These are phyloP conservation scores for Anoplophora glabripennis DNA, from an alignment of 1,140 invertebrate genomes.

Conservation along the genomic window DNA sequence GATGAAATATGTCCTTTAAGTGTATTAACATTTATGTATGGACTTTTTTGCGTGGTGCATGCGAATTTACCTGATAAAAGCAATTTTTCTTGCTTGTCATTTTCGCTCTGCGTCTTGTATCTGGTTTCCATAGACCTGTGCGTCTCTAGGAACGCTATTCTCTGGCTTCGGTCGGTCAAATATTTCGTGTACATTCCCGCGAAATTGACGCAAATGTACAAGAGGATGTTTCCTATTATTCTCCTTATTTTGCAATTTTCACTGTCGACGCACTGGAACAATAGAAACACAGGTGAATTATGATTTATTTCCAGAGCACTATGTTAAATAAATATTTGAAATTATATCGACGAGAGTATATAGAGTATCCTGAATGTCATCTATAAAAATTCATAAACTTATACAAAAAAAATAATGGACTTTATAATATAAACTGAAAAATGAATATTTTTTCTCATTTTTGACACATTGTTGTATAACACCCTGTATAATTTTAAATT, in stretches of 20 bases:
- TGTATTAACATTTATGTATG: background rate
- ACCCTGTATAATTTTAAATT: too few relatives aligned
- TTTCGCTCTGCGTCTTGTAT: slow-evolving; percentile 88
- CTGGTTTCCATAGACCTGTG: slow-evolving; percentile 93
- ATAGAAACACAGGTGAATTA: too few relatives aligned
- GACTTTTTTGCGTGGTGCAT: background rate
- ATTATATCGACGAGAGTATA: too few relatives aligned
- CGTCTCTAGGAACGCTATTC: slow-evolving; percentile 94
- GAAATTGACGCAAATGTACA: slow-evolving; percentile 87
- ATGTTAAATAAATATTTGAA: too few relatives aligned
- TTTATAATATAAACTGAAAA: too few relatives aligned
- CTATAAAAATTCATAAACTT: too few relatives aligned
- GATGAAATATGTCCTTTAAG: too few relatives aligned
- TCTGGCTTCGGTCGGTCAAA: slow-evolving; percentile 89
- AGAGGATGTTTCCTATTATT: slow-evolving; percentile 72
- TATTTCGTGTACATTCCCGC: slow-evolving; percentile 97
- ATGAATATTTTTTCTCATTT: too few relatives aligned
- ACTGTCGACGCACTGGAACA: slow-evolving; percentile 23
- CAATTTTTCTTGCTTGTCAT: slow-evolving; percentile 91
- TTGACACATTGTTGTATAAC: too few relatives aligned
- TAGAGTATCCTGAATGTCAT: too few relatives aligned
- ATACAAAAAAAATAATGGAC: too few relatives aligned
- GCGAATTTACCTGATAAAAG: slow-evolving; percentile 71
- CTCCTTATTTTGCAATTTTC: slow-evolving; percentile 60
- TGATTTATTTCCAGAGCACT: too few relatives aligned